Conservation (phyloP, 2,888 invertebrate species). For the Agonum fuliginosum region DNA sequence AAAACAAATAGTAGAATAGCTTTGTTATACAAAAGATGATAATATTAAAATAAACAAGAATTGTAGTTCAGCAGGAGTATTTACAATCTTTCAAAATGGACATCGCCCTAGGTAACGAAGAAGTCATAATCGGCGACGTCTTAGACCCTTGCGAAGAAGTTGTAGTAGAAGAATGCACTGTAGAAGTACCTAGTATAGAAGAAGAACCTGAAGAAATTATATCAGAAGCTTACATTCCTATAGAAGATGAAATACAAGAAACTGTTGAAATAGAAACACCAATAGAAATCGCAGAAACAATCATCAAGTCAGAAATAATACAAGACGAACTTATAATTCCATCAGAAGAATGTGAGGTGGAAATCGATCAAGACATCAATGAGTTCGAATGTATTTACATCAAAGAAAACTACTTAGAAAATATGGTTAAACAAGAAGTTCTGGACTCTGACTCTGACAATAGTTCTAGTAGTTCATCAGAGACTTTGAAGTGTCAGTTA, state of each 20-base stretch:
- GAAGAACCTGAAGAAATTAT: not conserved
- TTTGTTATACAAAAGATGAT: not conserved
- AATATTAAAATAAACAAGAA: constrained; percentile 3
- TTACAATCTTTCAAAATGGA: not conserved
- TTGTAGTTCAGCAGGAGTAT: not conserved
- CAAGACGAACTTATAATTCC: constrained; percentile 20
- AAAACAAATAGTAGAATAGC: not conserved
- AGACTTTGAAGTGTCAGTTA: not conserved
- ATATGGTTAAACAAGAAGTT: constrained; percentile 15
- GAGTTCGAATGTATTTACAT: constrained; percentile 44
- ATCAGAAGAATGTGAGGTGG: constrained; percentile 26
- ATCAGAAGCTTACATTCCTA: not conserved
- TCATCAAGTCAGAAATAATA: not conserved
- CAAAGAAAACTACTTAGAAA: constrained; percentile 23
- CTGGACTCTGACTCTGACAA: not conserved
- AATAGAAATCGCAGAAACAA: not conserved
- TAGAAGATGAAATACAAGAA: constrained; percentile 26
- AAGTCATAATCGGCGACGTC: constrained; percentile 4
- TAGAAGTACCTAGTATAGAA: constrained; percentile 16
- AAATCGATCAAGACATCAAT: constrained; percentile 32
- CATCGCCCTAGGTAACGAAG: not conserved
- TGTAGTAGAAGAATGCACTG: constrained; percentile 27
- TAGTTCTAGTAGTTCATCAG: too few relatives aligned
- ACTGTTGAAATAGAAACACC: constrained; percentile 30
- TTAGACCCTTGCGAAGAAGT: constrained; percentile 11